Evolutionary conservation across 1,140 invertebrate species (phyloP).

Genomic region (Temnothorax longispinosus): DNA sequence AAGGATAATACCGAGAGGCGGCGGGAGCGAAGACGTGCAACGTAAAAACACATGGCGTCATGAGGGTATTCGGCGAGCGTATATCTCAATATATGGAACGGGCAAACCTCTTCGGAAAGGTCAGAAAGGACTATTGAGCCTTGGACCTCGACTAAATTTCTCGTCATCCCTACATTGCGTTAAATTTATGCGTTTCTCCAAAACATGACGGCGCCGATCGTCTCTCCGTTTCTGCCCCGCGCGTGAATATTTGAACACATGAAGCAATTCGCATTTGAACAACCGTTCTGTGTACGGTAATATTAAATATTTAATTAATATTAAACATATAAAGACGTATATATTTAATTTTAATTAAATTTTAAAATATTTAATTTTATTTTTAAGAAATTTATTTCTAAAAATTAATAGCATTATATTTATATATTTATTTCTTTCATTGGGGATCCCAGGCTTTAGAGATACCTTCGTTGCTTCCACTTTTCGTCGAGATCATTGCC

Average conservation of each 20-base stretch:
- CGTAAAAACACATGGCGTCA: slow-evolving; percentile 28
- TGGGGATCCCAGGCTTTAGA: neutral
- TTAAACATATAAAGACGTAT: too few relatives aligned
- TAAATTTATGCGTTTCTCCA: neutral
- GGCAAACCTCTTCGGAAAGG: neutral
- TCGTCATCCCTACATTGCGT: slow-evolving; percentile 8
- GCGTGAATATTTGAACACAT: neutral
- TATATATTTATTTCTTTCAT: neutral
- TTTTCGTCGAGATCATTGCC: neutral
- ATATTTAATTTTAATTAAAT: too few relatives aligned
- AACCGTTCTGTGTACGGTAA: neutral
- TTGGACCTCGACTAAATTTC: slow-evolving; percentile 15
- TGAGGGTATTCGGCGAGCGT: neutral
- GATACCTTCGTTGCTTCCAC: neutral
- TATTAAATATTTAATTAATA: too few relatives aligned
- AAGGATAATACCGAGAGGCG: slow-evolving; percentile 22
- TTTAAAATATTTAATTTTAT: neutral
- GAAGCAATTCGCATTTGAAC: neutral
- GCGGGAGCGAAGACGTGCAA: slow-evolving; percentile 6
- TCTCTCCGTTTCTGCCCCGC: neutral
- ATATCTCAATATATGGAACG: neutral
- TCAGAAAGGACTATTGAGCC: neutral
- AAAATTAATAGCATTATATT: neutral
- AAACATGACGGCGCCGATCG: neutral
- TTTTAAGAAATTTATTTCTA: neutral